Percentiles rank a stretch among this genome's conserved stretches.
Evolutionary conservation across 2,888 invertebrate species (phyloP).

Genomic region (Drosophila infuscata): DNA sequence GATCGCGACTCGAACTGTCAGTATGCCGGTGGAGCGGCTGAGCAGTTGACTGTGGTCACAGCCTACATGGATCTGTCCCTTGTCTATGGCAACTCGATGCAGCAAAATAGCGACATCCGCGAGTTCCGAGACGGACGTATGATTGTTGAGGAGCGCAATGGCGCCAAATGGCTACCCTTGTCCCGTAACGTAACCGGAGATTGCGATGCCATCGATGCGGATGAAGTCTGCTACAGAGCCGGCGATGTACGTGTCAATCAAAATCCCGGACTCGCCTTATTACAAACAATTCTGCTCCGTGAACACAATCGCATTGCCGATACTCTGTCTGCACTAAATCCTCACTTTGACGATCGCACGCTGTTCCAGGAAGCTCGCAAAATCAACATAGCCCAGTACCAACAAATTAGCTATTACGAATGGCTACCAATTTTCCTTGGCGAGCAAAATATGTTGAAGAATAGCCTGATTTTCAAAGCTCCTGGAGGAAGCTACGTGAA

Average conservation of each 20-base stretch:
- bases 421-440: slow-evolving; percentile 86
- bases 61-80: slow-evolving; percentile 90
- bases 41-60: slow-evolving; percentile 87
- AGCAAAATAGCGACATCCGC: slow-evolving; percentile 88
- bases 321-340: slow-evolving; percentile 85
- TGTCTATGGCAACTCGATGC: slow-evolving; percentile 91
- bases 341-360: slow-evolving; percentile 86
- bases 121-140: slow-evolving; percentile 89
- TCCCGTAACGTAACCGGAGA: slow-evolving; percentile 89
- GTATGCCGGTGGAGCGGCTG: slow-evolving; percentile 86
- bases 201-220: slow-evolving; percentile 88
- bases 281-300: slow-evolving; percentile 85
- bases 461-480: slow-evolving; percentile 83
- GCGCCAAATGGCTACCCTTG: slow-evolving; percentile 90
- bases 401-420: slow-evolving; percentile 86
- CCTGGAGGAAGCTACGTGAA: slow-evolving; percentile 83
- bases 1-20: slow-evolving; percentile 88
- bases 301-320: slow-evolving; percentile 86
- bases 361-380: slow-evolving; percentile 86
- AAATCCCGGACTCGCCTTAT: slow-evolving; percentile 85
- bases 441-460: slow-evolving; percentile 84
- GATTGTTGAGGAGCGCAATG: slow-evolving; percentile 87
- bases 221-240: slow-evolving; percentile 91
- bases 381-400: slow-evolving; percentile 86
- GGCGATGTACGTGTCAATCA: slow-evolving; percentile 87